phyloP scores from a whole-genome alignment of 2,888 invertebrate genomes.

The Drosophila nigricruria region DNA sequence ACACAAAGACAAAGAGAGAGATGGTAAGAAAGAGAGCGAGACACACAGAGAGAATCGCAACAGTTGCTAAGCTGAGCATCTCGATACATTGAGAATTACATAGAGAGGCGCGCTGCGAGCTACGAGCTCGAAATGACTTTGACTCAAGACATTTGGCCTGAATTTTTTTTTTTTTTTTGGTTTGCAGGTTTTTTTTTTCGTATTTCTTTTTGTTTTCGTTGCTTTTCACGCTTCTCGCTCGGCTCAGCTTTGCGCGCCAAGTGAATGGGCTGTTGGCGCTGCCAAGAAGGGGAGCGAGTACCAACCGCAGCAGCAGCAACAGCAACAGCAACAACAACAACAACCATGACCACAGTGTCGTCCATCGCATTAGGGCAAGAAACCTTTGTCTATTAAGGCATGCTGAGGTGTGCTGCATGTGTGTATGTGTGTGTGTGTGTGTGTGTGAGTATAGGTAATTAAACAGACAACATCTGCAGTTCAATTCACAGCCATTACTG shows the following conservation, averaged over 20 bases:
- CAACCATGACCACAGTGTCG: conserved; percentile 26
- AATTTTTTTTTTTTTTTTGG: conserved; percentile 35
- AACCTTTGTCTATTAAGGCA: conserved; percentile 48
- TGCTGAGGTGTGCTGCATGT: conserved; percentile 13
- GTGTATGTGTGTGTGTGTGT: conserved; percentile 30
- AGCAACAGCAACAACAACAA: conserved; percentile 6
- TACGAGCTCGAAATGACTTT: conserved; percentile 34
- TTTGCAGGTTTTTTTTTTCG: conserved; percentile 47
- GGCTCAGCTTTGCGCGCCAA: conserved; percentile 45
- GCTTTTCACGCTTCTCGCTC: conserved; percentile 58
- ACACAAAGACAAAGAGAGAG: conserved; percentile 2
- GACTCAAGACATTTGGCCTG: conserved; percentile 55
- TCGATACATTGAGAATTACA: conserved; percentile 53
- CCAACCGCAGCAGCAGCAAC: conserved; percentile 20
- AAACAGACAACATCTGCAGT: conserved; percentile 69
- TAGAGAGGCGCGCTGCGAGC: conserved; percentile 38
- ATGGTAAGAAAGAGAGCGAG: not conserved
- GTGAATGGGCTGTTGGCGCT: conserved; percentile 14
- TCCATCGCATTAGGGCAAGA: conserved; percentile 43
- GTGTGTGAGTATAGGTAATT: conserved; percentile 57
- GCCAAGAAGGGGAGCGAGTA: conserved; percentile 2
- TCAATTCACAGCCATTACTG: conserved; percentile 52
- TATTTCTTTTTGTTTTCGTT: conserved; percentile 34
- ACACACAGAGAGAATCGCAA: conserved; percentile 14
- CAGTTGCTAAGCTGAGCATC: conserved; percentile 44